Evolutionary conservation across 2,888 invertebrate species (phyloP).

Genomic region (Cenopis cana): DNA sequence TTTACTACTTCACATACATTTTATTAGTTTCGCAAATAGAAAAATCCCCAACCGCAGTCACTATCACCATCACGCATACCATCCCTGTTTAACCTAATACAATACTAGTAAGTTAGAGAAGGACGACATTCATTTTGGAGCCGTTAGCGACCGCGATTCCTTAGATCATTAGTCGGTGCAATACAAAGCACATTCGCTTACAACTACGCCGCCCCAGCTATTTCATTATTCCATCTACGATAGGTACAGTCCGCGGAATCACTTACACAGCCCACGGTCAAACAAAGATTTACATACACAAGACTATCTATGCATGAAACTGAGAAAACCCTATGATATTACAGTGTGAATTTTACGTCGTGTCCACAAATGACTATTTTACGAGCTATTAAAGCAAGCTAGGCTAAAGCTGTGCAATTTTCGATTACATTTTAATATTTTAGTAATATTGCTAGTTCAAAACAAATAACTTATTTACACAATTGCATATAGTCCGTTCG

Average conservation of each 20-base stretch:
- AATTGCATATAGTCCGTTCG: too few species aligned
- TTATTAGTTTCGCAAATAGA: slow-evolving; percentile 63
- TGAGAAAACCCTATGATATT: too few species aligned
- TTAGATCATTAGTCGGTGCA: slow-evolving; percentile 19
- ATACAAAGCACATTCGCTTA: slow-evolving; percentile 48
- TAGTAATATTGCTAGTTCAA: too few species aligned
- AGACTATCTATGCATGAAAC: neutral
- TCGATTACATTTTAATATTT: too few species aligned
- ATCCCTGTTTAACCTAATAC: neutral
- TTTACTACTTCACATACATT: slow-evolving; percentile 57
- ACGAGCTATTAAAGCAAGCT: too few species aligned
- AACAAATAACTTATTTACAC: too few species aligned
- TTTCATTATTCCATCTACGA: slow-evolving; percentile 17
- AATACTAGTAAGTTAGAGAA: neutral
- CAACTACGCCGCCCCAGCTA: slow-evolving; percentile 30
- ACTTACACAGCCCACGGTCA: neutral
- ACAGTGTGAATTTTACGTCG: too few species aligned
- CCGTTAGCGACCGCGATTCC: neutral
- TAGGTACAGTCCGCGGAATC: neutral
- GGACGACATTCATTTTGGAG: neutral
- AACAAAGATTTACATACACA: neutral
- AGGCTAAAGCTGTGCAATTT: too few species aligned
- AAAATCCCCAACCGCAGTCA: slow-evolving; percentile 16
- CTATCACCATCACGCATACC: neutral
- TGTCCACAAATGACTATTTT: too few species aligned